A percentile compares a stretch with the other conserved stretches of the same genome.
phyloP scores from a whole-genome alignment of 2,888 invertebrate species.

The Tachystola acroxantha region DNA sequence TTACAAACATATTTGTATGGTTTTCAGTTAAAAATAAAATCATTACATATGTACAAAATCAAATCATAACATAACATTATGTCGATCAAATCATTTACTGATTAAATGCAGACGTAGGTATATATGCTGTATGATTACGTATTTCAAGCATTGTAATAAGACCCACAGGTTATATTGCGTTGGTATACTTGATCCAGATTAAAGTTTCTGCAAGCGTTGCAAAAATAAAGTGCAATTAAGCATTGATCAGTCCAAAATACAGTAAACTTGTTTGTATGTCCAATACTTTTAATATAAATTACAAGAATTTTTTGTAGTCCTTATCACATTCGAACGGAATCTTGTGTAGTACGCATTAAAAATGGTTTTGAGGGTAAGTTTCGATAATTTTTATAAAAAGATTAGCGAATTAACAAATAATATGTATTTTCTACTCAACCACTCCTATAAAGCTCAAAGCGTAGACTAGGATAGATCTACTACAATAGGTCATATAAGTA shows the following conservation, averaged over 20 bases:
- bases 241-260: constrained; percentile 27
- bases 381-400: too few relatives aligned
- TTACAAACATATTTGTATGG: too few relatives aligned
- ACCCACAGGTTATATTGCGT: constrained; percentile 4
- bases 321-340: constrained; percentile 33
- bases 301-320: constrained; percentile 22
- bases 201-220: constrained; percentile 20
- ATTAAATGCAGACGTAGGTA: background rate
- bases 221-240: constrained; percentile 9
- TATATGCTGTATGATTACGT: background rate
- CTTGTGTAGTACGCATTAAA: constrained; percentile 30
- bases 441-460: too few relatives aligned
- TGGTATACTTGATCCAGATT: constrained; percentile 30
- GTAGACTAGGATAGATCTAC: too few relatives aligned
- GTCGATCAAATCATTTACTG: too few relatives aligned
- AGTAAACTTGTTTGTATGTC: constrained; percentile 35
- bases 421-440: too few relatives aligned
- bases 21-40: too few relatives aligned
- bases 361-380: constrained; percentile 31
- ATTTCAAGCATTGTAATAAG: background rate
- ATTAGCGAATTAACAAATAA: too few relatives aligned
- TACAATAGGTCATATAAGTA: too few relatives aligned
- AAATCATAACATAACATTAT: too few relatives aligned
- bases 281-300: constrained; percentile 45
- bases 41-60: too few relatives aligned